Evolutionary conservation across 2,797 vertebrate genomes (phyloP).

Genomic region (Taeniopygia guttata): DNA sequence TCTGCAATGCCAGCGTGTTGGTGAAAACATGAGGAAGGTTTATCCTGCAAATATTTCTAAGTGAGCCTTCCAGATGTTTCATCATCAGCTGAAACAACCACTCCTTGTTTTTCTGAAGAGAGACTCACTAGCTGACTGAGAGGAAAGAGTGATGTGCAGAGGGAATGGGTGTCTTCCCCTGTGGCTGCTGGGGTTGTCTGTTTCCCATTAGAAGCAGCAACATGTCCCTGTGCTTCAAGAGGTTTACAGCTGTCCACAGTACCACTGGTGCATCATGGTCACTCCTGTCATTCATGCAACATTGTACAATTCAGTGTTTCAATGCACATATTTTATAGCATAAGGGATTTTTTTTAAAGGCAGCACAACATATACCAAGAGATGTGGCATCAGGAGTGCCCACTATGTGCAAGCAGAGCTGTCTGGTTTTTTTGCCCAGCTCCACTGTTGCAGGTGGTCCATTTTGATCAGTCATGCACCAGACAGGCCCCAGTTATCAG

Average conservation of each 20-base stretch:
- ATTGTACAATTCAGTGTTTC: background rate
- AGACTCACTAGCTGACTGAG: background rate
- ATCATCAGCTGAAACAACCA: background rate
- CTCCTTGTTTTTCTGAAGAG: background rate
- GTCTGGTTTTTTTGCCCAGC: background rate
- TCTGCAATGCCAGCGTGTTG: background rate
- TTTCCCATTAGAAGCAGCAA: background rate
- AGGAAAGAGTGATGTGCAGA: background rate
- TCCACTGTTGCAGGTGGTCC: background rate
- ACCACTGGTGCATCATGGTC: rapidly evolving
- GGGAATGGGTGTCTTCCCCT: background rate
- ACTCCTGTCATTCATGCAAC: background rate
- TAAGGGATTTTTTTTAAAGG: background rate
- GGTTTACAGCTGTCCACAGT: background rate
- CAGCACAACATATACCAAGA: background rate
- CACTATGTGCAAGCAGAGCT: rapidly evolving
- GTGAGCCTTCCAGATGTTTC: background rate
- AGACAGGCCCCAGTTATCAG: background rate
- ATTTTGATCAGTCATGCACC: background rate
- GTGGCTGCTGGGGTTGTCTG: background rate
- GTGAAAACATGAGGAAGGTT: background rate
- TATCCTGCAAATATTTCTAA: background rate
- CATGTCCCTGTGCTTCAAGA: background rate
- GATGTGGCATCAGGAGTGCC: background rate
- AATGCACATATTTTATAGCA: background rate